Percentiles rank a stretch among this genome's conserved stretches.
phyloP scores from a whole-genome alignment of 2,113 vertebrate genomes.

The Colinus virginianus region DNA sequence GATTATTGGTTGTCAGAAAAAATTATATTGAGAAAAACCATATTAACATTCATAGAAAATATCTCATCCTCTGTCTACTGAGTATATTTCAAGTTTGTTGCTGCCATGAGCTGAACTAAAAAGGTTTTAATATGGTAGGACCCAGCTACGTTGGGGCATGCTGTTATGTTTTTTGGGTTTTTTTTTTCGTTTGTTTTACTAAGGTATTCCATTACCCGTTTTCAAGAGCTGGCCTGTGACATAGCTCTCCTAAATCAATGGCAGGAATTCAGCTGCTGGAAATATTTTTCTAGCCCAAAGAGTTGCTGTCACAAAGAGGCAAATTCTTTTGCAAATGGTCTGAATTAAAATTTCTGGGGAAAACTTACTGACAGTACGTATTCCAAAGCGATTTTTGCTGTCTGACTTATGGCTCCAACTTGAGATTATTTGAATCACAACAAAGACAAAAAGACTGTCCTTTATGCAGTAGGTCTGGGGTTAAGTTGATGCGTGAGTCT shows the following conservation, averaged over 20 bases:
- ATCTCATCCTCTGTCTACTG: neutral
- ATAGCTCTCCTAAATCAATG: neutral
- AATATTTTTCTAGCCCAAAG: neutral
- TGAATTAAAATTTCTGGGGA: neutral
- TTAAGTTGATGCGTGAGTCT: neutral
- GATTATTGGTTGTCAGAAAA: neutral
- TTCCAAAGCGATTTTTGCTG: neutral
- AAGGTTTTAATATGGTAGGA: neutral
- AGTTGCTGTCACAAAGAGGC: neutral
- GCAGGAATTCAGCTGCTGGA: neutral
- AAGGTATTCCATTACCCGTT: neutral
- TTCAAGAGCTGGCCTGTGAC: neutral
- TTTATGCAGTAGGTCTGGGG: accelerated
- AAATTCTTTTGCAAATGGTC: neutral
- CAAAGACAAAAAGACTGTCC: neutral
- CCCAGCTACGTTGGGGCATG: neutral
- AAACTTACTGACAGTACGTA: neutral
- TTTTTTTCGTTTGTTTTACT: too few species aligned
- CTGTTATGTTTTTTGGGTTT: too few species aligned
- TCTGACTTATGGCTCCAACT: neutral
- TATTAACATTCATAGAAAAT: neutral
- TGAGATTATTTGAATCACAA: neutral
- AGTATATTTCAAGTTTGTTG: neutral
- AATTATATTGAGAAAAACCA: neutral
- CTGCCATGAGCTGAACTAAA: neutral